A percentile compares a stretch with the other conserved stretches of the same genome.
Evolutionary conservation across 92 coral and sea anemone species (phyloP).

Genomic region (Actinostola sp.): DNA sequence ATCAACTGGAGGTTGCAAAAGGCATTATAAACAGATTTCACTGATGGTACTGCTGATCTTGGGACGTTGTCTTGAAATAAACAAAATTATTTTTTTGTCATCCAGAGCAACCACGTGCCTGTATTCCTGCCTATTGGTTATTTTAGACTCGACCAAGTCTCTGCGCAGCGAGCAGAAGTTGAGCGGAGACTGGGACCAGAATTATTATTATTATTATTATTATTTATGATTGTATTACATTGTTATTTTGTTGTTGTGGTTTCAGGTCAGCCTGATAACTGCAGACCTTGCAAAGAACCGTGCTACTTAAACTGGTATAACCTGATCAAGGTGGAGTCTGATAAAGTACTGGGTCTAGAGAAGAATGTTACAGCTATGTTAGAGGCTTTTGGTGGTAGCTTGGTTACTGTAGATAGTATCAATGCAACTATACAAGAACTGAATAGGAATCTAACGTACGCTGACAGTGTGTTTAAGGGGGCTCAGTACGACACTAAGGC

Average conservation of each 20-base stretch:
- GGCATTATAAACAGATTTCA: no score
- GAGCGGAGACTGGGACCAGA: slow-evolving; percentile 60
- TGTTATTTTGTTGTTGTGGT: neutral
- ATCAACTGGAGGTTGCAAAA: no score
- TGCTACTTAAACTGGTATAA: slow-evolving; percentile 89
- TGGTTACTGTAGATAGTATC: slow-evolving; percentile 82
- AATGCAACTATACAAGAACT: slow-evolving; percentile 72
- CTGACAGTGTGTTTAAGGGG: slow-evolving; percentile 73
- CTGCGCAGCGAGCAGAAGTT: slow-evolving; percentile 41
- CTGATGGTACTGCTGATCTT: no score
- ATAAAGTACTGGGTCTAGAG: slow-evolving; percentile 54
- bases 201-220: no score
- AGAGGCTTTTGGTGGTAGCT: slow-evolving; percentile 75
- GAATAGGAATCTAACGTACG: slow-evolving; percentile 63
- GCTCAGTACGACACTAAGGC: slow-evolving; percentile 64
- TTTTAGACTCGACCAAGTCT: slow-evolving; percentile 57
- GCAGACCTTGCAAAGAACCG: slow-evolving; percentile 78
- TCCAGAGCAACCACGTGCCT: no score
- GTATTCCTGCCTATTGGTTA: no score
- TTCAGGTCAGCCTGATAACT: slow-evolving; percentile 68
- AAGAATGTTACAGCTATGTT: slow-evolving; percentile 72
- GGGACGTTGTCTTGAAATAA: no score
- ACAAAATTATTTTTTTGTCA: no score
- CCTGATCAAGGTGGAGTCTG: slow-evolving; percentile 62
- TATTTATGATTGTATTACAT: no score